Evolutionary conservation across 1,140 invertebrate species (phyloP).

Genomic region (Bombus polaris): DNA sequence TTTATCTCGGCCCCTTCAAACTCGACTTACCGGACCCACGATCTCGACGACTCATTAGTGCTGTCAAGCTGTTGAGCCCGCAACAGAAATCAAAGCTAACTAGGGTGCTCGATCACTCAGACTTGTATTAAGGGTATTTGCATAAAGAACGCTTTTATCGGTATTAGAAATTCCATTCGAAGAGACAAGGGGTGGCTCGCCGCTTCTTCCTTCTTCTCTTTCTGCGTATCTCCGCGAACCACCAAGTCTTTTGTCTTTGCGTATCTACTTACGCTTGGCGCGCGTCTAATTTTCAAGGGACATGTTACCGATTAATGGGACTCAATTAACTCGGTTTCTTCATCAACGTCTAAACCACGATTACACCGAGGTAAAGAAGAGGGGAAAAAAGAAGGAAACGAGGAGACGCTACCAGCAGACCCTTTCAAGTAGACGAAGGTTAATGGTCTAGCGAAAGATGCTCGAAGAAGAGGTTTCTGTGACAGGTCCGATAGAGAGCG

Average conservation of each 20-base stretch:
- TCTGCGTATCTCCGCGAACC: not conserved
- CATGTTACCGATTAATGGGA: conserved; percentile 40
- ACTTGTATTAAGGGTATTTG: conserved; percentile 51
- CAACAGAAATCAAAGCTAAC: conserved; percentile 52
- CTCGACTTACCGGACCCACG: conserved; percentile 37
- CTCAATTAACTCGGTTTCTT: conserved; percentile 47
- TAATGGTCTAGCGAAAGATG: conserved; percentile 75
- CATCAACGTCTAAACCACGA: conserved; percentile 41
- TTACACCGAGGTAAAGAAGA: not conserved
- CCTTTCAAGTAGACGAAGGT: conserved; percentile 67
- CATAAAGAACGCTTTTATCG: conserved; percentile 43
- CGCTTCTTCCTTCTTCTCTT: not conserved
- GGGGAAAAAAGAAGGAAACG: not conserved
- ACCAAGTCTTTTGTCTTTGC: not conserved
- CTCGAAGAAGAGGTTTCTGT: conserved; percentile 65
- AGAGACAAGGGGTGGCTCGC: conserved; percentile 3
- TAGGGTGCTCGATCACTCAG: conserved; percentile 52
- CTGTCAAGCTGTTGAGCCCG: conserved; percentile 44
- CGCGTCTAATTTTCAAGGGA: conserved; percentile 40
- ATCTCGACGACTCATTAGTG: conserved; percentile 52
- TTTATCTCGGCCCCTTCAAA: conserved; percentile 26
- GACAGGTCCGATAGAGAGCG: conserved; percentile 60
- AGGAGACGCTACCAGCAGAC: conserved; percentile 1
- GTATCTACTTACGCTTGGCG: not conserved
- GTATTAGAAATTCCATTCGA: conserved; percentile 49